Percentiles rank a stretch among this genome's conserved stretches.
phyloP scores from a whole-genome alignment of 2,113 vertebrate species.

The Platichthys flesus region DNA sequence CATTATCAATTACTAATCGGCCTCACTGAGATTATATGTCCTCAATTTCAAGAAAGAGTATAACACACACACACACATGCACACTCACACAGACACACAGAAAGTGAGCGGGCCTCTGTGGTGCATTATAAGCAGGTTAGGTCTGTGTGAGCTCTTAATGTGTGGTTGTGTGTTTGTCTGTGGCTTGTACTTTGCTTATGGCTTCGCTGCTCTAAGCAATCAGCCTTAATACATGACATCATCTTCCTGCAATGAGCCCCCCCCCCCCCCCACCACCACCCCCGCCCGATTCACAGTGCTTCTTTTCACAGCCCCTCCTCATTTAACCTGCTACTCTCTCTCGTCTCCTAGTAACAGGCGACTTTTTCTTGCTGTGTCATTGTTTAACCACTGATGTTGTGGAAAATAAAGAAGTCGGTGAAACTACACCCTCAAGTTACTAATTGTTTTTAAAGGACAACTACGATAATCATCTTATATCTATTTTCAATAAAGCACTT shows the following conservation, averaged over 20 bases:
- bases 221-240: conserved; percentile 80
- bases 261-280: conserved; percentile 8
- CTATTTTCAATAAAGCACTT: no score
- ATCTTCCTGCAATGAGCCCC: conserved; percentile 33
- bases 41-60: conserved; percentile 39
- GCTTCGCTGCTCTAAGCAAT: conserved; percentile 71
- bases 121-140: conserved; percentile 54
- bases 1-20: conserved; percentile 60
- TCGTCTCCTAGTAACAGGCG: conserved; percentile 60
- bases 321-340: conserved; percentile 38
- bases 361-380: conserved; percentile 68
- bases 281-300: conserved; percentile 23
- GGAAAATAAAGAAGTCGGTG: neutral
- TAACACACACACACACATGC: conserved; percentile 36
- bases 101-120: conserved; percentile 37
- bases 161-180: conserved; percentile 62
- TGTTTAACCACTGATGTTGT: neutral
- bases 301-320: conserved; percentile 59
- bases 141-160: conserved; percentile 63
- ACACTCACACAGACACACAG: conserved; percentile 17
- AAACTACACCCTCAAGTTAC: neutral
- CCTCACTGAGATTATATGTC: conserved; percentile 49
- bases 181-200: conserved; percentile 68
- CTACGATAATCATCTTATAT: no score
- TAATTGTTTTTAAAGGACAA: no score